phyloP scores from a whole-genome alignment of 2,113 vertebrate genomes.

The human (Homo sapiens) region GRCh38 chr15:32658501-32659000 shows the following conservation, averaged over 20 bases:
- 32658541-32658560: background rate
- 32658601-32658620: background rate
- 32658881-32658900: background rate
- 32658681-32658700: background rate
- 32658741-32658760: accelerated
- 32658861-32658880: background rate
- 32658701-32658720: background rate
- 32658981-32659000: too few species aligned
- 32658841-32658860: background rate
- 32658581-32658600: accelerated
- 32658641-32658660: background rate
- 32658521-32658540: background rate
- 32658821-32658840: background rate
- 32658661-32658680: accelerated
- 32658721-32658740: accelerated
- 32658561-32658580: background rate
- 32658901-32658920: too few species aligned
- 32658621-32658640: background rate
- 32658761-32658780: accelerated
- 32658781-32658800: background rate
- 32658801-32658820: accelerated
- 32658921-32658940: too few species aligned
- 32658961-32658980: too few species aligned
- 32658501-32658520: accelerated
- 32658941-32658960: too few species aligned